Evolutionary conservation across 2,797 vertebrate genomes (phyloP), one percentile per base, ranked within the genome.

Genomic region (Sphaeramia orbicularis): DNA sequence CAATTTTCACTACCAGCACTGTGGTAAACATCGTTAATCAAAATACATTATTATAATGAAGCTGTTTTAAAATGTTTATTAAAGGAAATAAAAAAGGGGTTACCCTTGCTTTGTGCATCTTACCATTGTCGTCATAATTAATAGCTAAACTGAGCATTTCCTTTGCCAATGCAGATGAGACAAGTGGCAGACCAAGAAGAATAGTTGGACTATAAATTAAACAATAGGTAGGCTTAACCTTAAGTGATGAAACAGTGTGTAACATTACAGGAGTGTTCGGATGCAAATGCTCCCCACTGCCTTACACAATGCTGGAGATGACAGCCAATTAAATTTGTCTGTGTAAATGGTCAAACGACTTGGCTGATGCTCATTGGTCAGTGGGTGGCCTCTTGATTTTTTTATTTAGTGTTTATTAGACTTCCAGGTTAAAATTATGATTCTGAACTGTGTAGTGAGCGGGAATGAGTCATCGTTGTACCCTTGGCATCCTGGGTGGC

Each of bases 1-100:
- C 92, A 92, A 93, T 95, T 95, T 94, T 91, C 89, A 91, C 81
- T 79, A 93, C 84, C 79, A 85, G 86, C 89, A 83, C 68, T 80
- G 91, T 84, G 77, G 90, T 94, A 95, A 94, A 94, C 93, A 94
- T 91, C 90, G 84, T 95, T 94, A 94, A 95, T 95, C 93, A 95
- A 94, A 93, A 95, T 94, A 93, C 92, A 94, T 95, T 94, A 93
- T 93, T 92, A 91, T 94, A 94, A 94, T 93, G 91, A 94, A 94
- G 91, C 89, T 93, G 86, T 93, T 94, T 94, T 94, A 90, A 93
- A 94, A 93, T 93, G 91, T 90, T 92, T 93, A 92, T 93, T 93
- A 93, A 93, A 92, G 90, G 90, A 90, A 92, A 92, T 91, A 91
- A 92, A 94, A 93, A 89, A 83, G 80, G 80, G 88, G 88, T 93